Evolutionary conservation across 2,113 vertebrate genomes (phyloP).

Genomic region (Hippocampus zosterae): DNA sequence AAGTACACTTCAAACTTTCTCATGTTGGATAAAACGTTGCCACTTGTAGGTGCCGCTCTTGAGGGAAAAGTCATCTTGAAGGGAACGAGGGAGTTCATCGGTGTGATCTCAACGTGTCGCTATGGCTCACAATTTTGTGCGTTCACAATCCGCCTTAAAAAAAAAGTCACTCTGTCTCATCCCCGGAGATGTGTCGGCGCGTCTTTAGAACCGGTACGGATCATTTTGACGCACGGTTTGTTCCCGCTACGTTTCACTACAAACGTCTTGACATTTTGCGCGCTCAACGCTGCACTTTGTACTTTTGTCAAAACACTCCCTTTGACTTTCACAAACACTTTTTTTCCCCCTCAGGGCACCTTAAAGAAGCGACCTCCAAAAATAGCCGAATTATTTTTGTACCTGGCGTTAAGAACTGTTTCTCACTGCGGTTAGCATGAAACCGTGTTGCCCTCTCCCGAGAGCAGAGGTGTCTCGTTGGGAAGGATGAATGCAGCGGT

Average conservation of each 20-base stretch:
- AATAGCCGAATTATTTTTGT: conserved; percentile 56
- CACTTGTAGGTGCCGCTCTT: conserved; percentile 27
- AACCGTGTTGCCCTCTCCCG: conserved; percentile 3
- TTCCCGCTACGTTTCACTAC: conserved; percentile 20
- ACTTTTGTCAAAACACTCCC: conserved; percentile 41
- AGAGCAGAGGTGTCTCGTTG: conserved; percentile 4
- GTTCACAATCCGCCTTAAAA: conserved; percentile 21
- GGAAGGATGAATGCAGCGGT: conserved; percentile 20
- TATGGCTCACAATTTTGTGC: conserved; percentile 11
- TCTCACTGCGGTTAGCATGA: conserved; percentile 26
- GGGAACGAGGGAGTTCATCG: background rate
- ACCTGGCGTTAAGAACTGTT: conserved; percentile 38
- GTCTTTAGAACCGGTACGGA: conserved; percentile 22
- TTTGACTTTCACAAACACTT: conserved; percentile 51
- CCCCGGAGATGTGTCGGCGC: conserved; percentile 21
- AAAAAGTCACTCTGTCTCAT: conserved; percentile 34
- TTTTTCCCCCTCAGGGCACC: conserved; percentile 39
- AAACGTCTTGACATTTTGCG: conserved; percentile 38
- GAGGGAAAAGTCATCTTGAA: conserved; percentile 13
- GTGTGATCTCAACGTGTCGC: conserved; percentile 56
- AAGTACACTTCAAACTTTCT: conserved; percentile 10
- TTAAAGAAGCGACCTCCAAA: conserved; percentile 38
- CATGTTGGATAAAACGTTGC: conserved; percentile 26
- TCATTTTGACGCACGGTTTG: conserved; percentile 13
- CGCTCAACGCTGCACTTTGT: conserved; percentile 41